A percentile compares a stretch with the other conserved stretches of the same genome.
These are phyloP conservation scores for Lasioglossum villosulum DNA, from an alignment of 2,888 invertebrate genomes.

Conservation along the genomic window DNA sequence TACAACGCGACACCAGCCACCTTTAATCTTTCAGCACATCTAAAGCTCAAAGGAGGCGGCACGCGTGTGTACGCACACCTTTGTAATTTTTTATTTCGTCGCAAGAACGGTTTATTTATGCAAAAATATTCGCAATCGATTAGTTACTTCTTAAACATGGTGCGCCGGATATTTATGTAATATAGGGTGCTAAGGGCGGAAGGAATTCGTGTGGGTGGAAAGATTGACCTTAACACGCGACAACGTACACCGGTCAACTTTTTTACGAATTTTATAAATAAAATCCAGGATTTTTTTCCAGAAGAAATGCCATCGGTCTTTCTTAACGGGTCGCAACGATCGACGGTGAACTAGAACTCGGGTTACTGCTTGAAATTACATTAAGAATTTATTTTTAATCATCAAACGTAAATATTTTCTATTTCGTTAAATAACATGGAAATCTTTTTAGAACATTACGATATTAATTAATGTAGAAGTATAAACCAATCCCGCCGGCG, in stretches of 20 bases:
- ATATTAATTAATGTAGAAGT: background rate
- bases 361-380: background rate
- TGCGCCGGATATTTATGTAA: conserved; percentile 1
- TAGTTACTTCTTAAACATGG: background rate
- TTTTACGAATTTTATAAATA: background rate
- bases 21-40: conserved; percentile 25
- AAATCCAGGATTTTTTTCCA: background rate
- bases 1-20: background rate
- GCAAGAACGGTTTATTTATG: background rate
- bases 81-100: background rate
- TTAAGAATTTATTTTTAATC: background rate
- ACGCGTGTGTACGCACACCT: background rate
- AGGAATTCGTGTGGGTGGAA: background rate
- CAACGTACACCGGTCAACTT: background rate
- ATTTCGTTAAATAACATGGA: no score
- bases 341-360: background rate
- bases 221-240: conserved; percentile 21
- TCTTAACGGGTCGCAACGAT: background rate
- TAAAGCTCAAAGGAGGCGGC: background rate
- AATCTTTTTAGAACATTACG: background rate
- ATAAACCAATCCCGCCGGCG: background rate
- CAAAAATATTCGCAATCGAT: conserved; percentile 20
- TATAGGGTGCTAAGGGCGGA: background rate
- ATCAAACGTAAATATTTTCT: no score
- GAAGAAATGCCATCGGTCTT: background rate